A percentile compares a stretch with the other conserved stretches of the same genome.
Conservation (phyloP, 2,113 vertebrate genomes). For the Pontoporia blainvillei region DNA sequence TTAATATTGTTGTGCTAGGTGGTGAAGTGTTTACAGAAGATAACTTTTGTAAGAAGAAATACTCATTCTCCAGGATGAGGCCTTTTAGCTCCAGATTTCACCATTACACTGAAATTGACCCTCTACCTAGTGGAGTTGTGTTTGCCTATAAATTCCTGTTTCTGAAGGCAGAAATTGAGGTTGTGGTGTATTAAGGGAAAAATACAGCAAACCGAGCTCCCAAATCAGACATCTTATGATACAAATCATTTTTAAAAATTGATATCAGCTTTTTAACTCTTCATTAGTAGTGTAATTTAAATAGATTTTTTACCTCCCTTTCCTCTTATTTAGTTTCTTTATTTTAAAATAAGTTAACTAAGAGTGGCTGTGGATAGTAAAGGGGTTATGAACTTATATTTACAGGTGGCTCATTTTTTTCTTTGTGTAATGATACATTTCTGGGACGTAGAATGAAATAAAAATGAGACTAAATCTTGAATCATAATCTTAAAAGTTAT, state of each 20-base stretch:
- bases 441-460: background rate
- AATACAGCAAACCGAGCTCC: background rate
- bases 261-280: background rate
- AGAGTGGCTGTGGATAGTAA: background rate
- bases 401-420: background rate
- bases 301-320: background rate
- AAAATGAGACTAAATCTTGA: background rate
- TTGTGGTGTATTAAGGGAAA: background rate
- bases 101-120: background rate
- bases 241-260: background rate
- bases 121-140: background rate
- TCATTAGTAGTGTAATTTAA: background rate
- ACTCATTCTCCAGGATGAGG: background rate
- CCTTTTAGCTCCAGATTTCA: background rate
- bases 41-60: background rate
- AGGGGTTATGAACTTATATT: background rate
- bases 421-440: background rate
- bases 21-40: background rate
- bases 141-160: background rate
- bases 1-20: conserved; percentile 7
- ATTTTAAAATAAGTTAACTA: background rate
- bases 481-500: background rate
- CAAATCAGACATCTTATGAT: background rate
- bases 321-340: background rate
- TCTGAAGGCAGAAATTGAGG: background rate